Evolutionary conservation across 2,113 vertebrate genomes (phyloP), one percentile per base, ranked within the genome.

Genomic region (Calonectris borealis): DNA sequence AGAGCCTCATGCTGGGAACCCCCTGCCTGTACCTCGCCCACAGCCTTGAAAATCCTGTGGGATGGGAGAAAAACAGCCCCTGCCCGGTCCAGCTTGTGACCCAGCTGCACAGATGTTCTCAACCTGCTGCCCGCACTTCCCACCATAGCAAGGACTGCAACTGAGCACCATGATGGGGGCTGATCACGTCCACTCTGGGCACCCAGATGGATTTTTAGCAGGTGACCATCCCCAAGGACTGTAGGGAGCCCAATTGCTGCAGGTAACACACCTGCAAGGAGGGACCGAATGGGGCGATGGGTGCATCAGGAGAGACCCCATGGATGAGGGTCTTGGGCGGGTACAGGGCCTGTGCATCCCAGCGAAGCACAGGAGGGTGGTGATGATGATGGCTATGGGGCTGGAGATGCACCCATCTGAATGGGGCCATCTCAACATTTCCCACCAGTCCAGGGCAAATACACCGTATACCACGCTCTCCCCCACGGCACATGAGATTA

Each of bases 221-320:
- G 49, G 22, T 21, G 14, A 81, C n/a, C 21, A 2, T 13, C 9
- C 10, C 46, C 0, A 0, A 34, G 64, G 15, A 57, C 36, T 0
- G 0, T 0, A 36, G 31, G 58, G 27, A 73, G 11, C 11, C 22
- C 31, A 21, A 0, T 0, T 2, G 2, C 48, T 32, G 57, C n/a
- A 57, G 49, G 36, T 19, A 72, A 29, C 34, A 46, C 10, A 17
- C 17, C 36, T 15, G 16, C 16, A n/a, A n/a, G 26, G 27, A 71
- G 48, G 14, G 20, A n/a, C 12, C 36, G 9, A 34, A 3, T 3
- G 46, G 60, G 10, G 16, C 1, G 0, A 72, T 34, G 51, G 38
- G 58, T n/a, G 10, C 31, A 6, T 2, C 51, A 73, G 46, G 38
- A 68, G 18, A 46, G 16, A 51, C 16, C 5, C 24, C 5, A 2